Conservation (phyloP, 2,888 invertebrate genomes). For the Brachypterus glaber region DNA sequence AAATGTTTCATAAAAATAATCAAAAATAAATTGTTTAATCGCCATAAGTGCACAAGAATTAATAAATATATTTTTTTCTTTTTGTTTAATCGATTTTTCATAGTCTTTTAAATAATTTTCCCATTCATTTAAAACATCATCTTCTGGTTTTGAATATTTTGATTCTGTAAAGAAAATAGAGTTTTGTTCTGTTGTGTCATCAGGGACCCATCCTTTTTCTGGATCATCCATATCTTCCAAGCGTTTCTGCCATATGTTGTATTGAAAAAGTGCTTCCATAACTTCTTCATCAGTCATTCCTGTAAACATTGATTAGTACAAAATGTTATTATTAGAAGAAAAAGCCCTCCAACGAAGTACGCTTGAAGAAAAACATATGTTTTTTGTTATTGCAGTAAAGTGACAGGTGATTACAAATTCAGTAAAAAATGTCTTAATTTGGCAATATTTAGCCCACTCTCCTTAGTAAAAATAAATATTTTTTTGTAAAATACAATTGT, state of each 20-base stretch:
- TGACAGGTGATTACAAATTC: too few species aligned
- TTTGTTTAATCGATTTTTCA: conserved; percentile 17
- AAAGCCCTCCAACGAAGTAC: too few species aligned
- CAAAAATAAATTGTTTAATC: conserved; percentile 36
- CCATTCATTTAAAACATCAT: conserved; percentile 14
- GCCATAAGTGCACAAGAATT: conserved; percentile 33
- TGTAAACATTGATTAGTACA: too few species aligned
- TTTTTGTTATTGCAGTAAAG: too few species aligned
- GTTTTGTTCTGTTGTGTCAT: conserved; percentile 3
- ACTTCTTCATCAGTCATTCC: conserved; percentile 17
- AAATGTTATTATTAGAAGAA: too few species aligned
- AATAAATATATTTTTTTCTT: conserved; percentile 26
- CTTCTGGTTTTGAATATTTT: not conserved
- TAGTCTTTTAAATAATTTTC: conserved; percentile 17
- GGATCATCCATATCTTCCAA: conserved; percentile 30
- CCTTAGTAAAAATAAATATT: too few species aligned
- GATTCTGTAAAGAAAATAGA: conserved; percentile 1
- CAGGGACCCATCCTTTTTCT: conserved; percentile 28
- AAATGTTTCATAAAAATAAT: conserved; percentile 37
- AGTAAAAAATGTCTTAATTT: too few species aligned
- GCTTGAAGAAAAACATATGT: too few species aligned
- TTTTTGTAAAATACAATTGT: too few species aligned
- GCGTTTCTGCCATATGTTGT: conserved; percentile 32
- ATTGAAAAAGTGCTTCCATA: conserved; percentile 25
- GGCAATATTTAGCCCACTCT: too few species aligned